phyloP scores from a whole-genome alignment of 1,140 invertebrate species.

The Theocolax elegans region DNA sequence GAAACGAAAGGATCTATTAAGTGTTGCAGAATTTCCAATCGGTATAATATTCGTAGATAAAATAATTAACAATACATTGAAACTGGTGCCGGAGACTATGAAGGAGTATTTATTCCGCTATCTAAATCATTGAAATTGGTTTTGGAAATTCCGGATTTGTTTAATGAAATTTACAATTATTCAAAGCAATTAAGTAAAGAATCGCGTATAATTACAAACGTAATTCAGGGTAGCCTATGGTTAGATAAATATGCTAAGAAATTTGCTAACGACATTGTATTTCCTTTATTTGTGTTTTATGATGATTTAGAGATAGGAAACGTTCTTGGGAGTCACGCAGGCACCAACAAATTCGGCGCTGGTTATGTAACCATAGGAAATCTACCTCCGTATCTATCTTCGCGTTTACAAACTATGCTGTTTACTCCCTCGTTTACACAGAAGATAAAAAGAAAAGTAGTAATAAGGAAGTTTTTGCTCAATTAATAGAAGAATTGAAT shows the following conservation, averaged over 20 bases:
- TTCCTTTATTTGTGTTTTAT: background rate
- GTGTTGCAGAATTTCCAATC: background rate
- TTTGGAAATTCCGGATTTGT: background rate
- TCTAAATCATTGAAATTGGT: background rate
- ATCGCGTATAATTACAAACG: background rate
- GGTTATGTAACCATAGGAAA: background rate
- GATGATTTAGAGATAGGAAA: constrained; percentile 15
- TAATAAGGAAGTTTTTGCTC: background rate
- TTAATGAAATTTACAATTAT: background rate
- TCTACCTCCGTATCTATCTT: background rate
- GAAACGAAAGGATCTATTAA: background rate
- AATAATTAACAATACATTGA: background rate
- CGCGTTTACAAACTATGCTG: background rate
- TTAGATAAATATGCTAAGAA: background rate
- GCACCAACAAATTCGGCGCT: constrained; percentile 1
- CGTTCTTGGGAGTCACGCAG: background rate
- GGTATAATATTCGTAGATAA: background rate
- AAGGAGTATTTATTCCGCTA: background rate
- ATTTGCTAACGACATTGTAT: background rate
- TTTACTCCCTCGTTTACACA: background rate
- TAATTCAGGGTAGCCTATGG: background rate
- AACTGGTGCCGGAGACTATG: background rate
- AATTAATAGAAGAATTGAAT: constrained; percentile 4
- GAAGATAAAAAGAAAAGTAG: constrained; percentile 5
- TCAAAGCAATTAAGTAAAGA: background rate